A percentile compares a stretch with the other conserved stretches of the same genome.
These are phyloP conservation scores for Zophobas atratus DNA, from an alignment of 1,140 invertebrate genomes.

Conservation along the genomic window DNA sequence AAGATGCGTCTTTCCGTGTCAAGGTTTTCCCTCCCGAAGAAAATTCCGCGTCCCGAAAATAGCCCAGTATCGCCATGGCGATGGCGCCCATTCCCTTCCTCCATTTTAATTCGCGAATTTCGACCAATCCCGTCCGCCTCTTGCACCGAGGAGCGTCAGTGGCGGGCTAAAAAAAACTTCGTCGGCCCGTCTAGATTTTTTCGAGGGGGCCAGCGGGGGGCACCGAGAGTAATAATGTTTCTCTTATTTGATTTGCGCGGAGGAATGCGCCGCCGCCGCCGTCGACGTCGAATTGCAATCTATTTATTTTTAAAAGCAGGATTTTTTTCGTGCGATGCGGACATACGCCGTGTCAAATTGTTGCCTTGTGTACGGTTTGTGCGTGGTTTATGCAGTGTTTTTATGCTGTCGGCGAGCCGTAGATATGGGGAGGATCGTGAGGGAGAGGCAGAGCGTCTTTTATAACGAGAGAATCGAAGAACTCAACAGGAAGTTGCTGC, in stretches of 20 bases:
- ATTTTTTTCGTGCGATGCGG: conserved; percentile 32
- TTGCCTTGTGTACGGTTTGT: conserved; percentile 1
- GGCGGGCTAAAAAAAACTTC: conserved; percentile 22
- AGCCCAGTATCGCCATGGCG: conserved; percentile 1
- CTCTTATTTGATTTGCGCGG: conserved; percentile 28
- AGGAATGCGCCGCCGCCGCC: conserved; percentile 37
- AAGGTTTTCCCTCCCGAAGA: background rate
- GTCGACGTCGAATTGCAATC: conserved; percentile 26
- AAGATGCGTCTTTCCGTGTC: too few relatives aligned
- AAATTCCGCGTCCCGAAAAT: conserved; percentile 19
- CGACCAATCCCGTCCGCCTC: conserved; percentile 13
- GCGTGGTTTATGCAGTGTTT: conserved; percentile 18
- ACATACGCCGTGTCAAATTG: conserved; percentile 25
- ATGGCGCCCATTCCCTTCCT: background rate
- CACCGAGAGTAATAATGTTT: conserved; percentile 28
- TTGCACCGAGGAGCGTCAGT: conserved; percentile 5
- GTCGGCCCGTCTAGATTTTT: conserved; percentile 1
- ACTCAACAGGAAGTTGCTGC: conserved; percentile 23
- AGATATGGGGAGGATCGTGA: conserved; percentile 13
- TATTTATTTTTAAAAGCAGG: conserved; percentile 35
- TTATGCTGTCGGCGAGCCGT: conserved; percentile 6
- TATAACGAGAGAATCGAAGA: conserved; percentile 30
- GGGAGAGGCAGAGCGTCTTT: conserved; percentile 29
- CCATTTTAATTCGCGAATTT: background rate
- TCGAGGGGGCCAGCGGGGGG: background rate